A percentile compares a stretch with the other conserved stretches of the same genome.
phyloP scores from a whole-genome alignment of 2,797 vertebrate species.

The Odontamblyopus lacepedii region DNA sequence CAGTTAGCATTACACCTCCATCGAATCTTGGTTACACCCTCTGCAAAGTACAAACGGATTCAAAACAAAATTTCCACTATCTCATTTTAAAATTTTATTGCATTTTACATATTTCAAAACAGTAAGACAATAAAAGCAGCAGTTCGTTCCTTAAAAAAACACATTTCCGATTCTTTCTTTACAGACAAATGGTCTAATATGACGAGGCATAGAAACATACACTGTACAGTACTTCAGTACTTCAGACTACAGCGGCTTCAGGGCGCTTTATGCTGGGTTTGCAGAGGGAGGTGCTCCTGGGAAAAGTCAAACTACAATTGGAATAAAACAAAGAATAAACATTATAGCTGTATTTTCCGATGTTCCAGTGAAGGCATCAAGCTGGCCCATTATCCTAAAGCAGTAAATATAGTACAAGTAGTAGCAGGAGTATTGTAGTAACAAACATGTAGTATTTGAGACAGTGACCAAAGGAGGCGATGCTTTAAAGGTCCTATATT shows the following conservation, averaged over 20 bases:
- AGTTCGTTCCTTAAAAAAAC: constrained; percentile 19
- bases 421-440: too few relatives aligned
- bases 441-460: too few relatives aligned
- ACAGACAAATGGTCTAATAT: constrained; percentile 33
- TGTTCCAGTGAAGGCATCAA: too few relatives aligned
- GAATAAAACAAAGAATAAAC: too few relatives aligned
- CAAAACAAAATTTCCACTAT: neutral
- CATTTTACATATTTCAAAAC: constrained; percentile 73
- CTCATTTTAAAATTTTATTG: constrained; percentile 77
- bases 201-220: constrained; percentile 28
- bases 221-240: neutral
- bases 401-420: too few relatives aligned
- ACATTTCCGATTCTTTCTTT: constrained; percentile 19
- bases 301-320: neutral
- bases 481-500: too few relatives aligned
- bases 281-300: constrained; percentile 2
- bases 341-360: too few relatives aligned
- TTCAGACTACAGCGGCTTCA: constrained; percentile 30
- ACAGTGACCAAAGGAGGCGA: too few relatives aligned
- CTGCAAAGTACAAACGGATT: neutral
- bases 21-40: too few relatives aligned
- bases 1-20: too few relatives aligned
- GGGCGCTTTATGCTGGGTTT: constrained; percentile 23
- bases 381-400: too few relatives aligned
- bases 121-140: constrained; percentile 66